Evolutionary conservation across 2,797 vertebrate species (phyloP), one percentile per base, ranked within the genome.

Genomic region (Coendou prehensilis): DNA sequence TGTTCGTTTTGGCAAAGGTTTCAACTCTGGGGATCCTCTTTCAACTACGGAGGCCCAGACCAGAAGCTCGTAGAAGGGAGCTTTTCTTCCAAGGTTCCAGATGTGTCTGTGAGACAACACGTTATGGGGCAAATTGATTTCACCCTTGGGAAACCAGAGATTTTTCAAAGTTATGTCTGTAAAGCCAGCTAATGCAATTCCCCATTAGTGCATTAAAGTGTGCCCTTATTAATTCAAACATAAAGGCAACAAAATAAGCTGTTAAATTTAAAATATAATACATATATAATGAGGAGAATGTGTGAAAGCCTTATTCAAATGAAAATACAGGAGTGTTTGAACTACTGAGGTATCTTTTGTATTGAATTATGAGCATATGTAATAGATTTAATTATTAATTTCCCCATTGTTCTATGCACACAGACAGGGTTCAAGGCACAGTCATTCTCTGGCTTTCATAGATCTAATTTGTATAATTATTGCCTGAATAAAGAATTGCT

Each of bases 371-470:
- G 99, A 99, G 99, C 99, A 99, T 99, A 99, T 99, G 99, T 99
- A 99, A 99, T 99, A 99, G 99, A 99, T 99, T 99, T 99, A 99
- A 99, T 99, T 99, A 99, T 99, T 99, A 99, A 99, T 99, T 98
- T 99, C 96, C 97, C 97, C 97, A 98, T 99, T 99, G 98, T 99
- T 99, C 98, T 98, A 91, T 97, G 98, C 98, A 98, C 98, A 98
- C 98, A 98, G 99, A 98, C 98, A 98, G 97, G 98, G 99, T 99
- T 99, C 99, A 99, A 99, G 99, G 99, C 99, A 98, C 98, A 99
- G 99, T 99, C 99, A 99, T 99, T 99, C 99, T 98, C 98, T 98
- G 99, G 98, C 99, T 99, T 99, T 99, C 99, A 99, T 98, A 99
- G 99, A 99, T 99, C 99, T 99, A 99, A 99, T 99, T 99, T 99